Conservation (phyloP, 2,113 vertebrate species). For the Cyprinus carpio region DNA sequence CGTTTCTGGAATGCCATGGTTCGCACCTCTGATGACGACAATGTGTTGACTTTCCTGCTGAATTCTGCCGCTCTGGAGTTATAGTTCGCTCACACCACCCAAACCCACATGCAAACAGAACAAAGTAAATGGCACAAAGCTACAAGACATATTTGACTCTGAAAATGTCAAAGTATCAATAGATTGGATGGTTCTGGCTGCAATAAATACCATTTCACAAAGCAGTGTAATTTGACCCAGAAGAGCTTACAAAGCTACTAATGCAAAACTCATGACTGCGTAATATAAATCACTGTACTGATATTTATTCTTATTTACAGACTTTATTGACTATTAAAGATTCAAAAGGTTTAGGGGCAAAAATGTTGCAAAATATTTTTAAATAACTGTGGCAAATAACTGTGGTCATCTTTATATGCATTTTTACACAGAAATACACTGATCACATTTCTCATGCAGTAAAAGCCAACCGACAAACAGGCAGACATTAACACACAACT, state of each 20-base stretch:
- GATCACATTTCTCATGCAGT: not conserved
- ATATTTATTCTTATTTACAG: not conserved
- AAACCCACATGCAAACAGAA: not conserved
- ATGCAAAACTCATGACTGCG: not conserved
- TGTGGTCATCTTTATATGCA: not conserved
- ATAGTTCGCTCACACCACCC: not conserved
- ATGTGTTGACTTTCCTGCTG: too few species aligned
- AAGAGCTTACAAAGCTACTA: not conserved
- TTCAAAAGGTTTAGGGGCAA: not conserved
- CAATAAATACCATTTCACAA: constrained; percentile 10
- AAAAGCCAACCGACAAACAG: not conserved
- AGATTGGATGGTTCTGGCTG: not conserved
- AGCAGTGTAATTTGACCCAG: not conserved
- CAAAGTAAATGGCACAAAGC: not conserved
- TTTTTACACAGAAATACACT: not conserved
- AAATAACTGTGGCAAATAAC: too few species aligned
- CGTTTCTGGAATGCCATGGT: too few species aligned
- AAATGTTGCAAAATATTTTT: too few species aligned
- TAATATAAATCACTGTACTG: not conserved
- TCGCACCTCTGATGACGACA: too few species aligned
- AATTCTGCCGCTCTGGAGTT: not conserved
- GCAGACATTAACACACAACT: too few species aligned
- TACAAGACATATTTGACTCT: not conserved
- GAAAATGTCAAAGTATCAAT: constrained; percentile 35
- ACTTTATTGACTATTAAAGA: not conserved